Evolutionary conservation across 2,888 invertebrate species (phyloP).

Genomic region (Hypolimnas misippus): DNA sequence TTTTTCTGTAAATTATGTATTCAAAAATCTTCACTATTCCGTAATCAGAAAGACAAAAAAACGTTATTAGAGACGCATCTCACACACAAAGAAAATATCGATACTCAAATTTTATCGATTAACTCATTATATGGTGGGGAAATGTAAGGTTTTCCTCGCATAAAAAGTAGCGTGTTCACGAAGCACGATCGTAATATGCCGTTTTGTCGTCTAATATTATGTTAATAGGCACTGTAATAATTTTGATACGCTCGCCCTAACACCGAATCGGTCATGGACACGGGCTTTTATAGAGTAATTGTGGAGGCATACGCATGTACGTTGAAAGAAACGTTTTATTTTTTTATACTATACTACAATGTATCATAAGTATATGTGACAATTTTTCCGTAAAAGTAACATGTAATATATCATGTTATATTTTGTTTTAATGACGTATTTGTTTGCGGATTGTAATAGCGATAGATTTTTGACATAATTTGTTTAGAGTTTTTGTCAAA

Average conservation of each 20-base stretch:
- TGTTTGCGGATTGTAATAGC: no score
- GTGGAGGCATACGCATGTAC: constrained; percentile 13
- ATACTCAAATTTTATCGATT: constrained; percentile 23
- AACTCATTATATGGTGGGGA: constrained; percentile 24
- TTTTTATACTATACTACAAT: constrained; percentile 1
- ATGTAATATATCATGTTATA: no score
- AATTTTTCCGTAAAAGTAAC: no score
- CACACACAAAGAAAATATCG: no score
- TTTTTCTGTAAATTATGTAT: no score
- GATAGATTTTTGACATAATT: no score
- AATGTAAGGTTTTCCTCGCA: constrained; percentile 20
- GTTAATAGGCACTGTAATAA: constrained; percentile 75
- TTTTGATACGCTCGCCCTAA: constrained; percentile 70
- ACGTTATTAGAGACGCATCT: no score
- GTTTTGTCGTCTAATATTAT: constrained; percentile 79
- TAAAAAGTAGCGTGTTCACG: constrained; percentile 43
- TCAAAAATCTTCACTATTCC: no score
- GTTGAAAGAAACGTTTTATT: neutral
- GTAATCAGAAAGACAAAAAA: no score
- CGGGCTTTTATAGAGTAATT: constrained; percentile 34
- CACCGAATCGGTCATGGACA: constrained; percentile 44
- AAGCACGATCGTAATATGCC: constrained; percentile 57
- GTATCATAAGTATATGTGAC: neutral
- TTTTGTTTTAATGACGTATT: no score
- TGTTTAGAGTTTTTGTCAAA: no score